phyloP scores from a whole-genome alignment of 2,113 vertebrate species.

The Prionailurus bengalensis region DNA sequence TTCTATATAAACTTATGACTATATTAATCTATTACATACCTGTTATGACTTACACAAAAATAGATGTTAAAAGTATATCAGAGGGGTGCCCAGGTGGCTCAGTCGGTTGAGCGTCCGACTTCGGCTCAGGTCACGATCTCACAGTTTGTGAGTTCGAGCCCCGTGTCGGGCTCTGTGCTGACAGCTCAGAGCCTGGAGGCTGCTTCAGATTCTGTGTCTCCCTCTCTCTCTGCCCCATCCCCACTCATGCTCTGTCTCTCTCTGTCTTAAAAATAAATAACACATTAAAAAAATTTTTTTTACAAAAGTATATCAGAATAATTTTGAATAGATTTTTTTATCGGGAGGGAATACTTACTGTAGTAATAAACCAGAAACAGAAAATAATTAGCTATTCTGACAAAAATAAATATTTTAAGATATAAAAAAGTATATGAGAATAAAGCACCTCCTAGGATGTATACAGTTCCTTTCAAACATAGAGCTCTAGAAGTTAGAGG shows the following conservation, averaged over 20 bases:
- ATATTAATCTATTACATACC: not conserved
- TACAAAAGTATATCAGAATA: not conserved
- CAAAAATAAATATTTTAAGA: constrained; percentile 35
- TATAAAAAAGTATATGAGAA: constrained; percentile 20
- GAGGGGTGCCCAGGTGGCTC: not conserved
- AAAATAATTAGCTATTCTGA: constrained; percentile 51
- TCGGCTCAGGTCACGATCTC: no score
- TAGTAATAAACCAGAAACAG: constrained; percentile 12
- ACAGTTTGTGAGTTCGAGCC: no score
- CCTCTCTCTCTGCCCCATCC: no score
- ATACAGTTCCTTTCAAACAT: not conserved
- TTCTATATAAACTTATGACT: constrained; percentile 23
- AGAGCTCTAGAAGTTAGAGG: constrained; percentile 7
- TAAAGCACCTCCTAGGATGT: not conserved
- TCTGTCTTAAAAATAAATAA: no score
- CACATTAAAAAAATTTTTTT: no score
- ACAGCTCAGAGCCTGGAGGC: no score
- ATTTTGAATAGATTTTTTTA: constrained; percentile 47
- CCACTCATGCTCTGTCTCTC: no score
- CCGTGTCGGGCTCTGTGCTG: no score
- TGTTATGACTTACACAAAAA: not conserved
- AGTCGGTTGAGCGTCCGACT: no score
- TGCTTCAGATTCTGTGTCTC: no score
- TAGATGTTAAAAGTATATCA: not conserved
- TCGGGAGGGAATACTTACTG: not conserved